Percentiles rank a stretch among this genome's conserved stretches.
Conservation (phyloP, 2,113 vertebrate genomes). For the Marmota flaviventris region DNA sequence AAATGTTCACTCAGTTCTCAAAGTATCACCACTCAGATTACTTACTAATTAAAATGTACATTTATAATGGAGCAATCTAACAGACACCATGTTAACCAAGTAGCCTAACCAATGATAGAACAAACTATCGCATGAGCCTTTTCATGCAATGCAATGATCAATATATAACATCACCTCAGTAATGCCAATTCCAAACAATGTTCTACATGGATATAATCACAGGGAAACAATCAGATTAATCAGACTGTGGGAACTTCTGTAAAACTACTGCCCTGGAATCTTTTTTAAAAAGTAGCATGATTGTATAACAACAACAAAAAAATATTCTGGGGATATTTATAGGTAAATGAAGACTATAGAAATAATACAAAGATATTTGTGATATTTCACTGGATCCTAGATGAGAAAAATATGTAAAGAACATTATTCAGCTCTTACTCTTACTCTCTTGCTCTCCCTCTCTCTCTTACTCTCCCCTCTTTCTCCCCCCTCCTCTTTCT, state of each 20-base stretch:
- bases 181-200: not conserved
- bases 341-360: not conserved
- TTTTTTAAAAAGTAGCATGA: not conserved
- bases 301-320: not conserved
- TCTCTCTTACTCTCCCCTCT: too few relatives aligned
- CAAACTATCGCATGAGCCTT: not conserved
- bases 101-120: not conserved
- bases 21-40: not conserved
- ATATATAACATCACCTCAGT: not conserved
- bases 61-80: not conserved
- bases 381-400: not conserved
- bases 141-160: not conserved
- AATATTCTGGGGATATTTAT: not conserved
- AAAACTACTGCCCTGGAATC: not conserved
- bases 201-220: not conserved
- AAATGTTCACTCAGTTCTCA: not conserved
- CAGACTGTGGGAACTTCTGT: not conserved
- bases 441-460: too few relatives aligned
- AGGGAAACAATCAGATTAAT: not conserved
- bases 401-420: not conserved
- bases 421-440: not conserved
- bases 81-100: not conserved
- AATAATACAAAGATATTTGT: not conserved
- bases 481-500: too few relatives aligned
- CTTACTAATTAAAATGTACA: not conserved